phyloP scores from a whole-genome alignment of 2,797 vertebrate species.

The Ambastaia sidthimunki region DNA sequence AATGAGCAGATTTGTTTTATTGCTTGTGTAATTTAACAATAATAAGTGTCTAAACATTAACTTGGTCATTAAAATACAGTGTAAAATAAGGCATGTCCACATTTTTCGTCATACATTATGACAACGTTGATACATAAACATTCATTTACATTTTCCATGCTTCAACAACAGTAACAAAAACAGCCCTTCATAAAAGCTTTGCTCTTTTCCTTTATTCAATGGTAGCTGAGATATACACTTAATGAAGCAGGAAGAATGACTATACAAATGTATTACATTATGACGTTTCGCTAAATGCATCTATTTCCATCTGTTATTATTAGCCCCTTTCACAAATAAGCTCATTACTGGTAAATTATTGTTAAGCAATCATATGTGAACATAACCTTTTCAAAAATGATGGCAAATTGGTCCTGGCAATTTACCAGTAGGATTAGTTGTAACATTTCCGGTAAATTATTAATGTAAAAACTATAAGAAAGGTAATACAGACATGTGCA shows the following conservation, averaged over 20 bases:
- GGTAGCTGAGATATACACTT: neutral
- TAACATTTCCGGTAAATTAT: no score
- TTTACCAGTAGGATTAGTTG: no score
- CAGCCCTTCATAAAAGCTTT: neutral
- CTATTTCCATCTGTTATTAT: neutral
- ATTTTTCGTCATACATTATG: neutral
- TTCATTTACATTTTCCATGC: neutral
- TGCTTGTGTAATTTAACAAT: conserved; percentile 16
- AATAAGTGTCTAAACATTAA: conserved; percentile 5
- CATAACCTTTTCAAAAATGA: no score
- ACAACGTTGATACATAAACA: neutral
- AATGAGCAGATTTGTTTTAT: conserved; percentile 10
- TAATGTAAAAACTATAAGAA: no score
- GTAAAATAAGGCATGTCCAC: neutral
- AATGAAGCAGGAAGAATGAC: neutral
- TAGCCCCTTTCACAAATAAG: no score
- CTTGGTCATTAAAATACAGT: neutral
- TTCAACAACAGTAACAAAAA: neutral
- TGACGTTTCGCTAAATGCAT: neutral
- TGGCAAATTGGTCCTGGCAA: no score
- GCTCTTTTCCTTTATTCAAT: neutral
- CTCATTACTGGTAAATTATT: no score
- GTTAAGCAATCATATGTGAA: no score
- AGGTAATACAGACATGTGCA: no score
- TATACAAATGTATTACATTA: neutral